Evolutionary conservation across 35 echinoderm and acorn worm genomes (phyloP), one percentile per base, ranked within the genome.

Genomic region (Strongylocentrotus purpuratus): DNA sequence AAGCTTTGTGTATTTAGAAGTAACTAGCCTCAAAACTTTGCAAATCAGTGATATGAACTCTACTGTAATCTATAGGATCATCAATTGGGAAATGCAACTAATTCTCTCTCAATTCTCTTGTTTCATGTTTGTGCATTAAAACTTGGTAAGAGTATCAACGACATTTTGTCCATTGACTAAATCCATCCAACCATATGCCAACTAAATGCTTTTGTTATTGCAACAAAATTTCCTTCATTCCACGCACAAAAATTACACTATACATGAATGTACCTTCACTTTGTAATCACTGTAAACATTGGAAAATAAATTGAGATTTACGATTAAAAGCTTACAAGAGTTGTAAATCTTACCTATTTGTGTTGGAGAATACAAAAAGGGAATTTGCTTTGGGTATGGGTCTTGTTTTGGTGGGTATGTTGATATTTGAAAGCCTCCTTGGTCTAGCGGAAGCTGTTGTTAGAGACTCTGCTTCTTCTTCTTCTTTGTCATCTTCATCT

Each of bases 381-480:
- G 98, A 98, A 88, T 94, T 98, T 32, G 87, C 86, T 85, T 92
- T 94, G 14, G 98, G 98, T 97, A 99, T 99, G 22, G 97, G 96
- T 87, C 94, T 87, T 91, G 97, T 97, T 85, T 96, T 97, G 86
- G 86, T 95, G 31, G 93, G 94, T 32, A 99, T 20, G 60, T 99
- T 97, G 20, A 99, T 32, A 86, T 99, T 95, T 91, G 98, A 99
- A 86, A 99, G 86, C 86, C 98, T 95, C 2, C 98, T 86, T 32
- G 98, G 98, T 86, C 98, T 94, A 10, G 98, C 98, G 47, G 96
- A 96, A 13, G 88, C 95, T 48, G 98, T 98, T 5, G 97, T 97
- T 46, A 97, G 70, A 15, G 97, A 95, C 61, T 96, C 98, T 48
- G 95, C 98, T 95, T 98, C 98, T 70, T 98, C 98, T 46, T 99